Evolutionary conservation across 2,113 vertebrate species (phyloP).

Genomic region (Sterna hirundo): DNA sequence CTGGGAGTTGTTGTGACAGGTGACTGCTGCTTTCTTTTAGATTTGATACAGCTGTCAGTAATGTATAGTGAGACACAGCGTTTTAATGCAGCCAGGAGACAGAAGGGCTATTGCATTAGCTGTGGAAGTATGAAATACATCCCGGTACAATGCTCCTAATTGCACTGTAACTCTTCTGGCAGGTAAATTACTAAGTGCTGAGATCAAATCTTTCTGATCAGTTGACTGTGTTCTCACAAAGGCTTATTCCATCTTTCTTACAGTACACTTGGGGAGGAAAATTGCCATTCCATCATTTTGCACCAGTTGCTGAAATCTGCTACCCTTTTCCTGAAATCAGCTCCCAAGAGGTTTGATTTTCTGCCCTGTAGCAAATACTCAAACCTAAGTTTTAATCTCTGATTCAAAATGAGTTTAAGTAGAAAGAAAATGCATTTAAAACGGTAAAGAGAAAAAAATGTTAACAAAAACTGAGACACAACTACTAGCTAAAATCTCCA

Average conservation of each 20-base stretch:
- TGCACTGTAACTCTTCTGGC: neutral
- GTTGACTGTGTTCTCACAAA: neutral
- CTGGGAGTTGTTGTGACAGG: conserved; percentile 31
- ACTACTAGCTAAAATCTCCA: neutral
- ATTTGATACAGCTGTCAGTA: conserved; percentile 1
- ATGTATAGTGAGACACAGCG: neutral
- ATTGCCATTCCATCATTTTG: neutral
- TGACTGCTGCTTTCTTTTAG: conserved; percentile 11
- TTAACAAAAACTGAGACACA: neutral
- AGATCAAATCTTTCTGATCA: neutral
- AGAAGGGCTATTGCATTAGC: neutral
- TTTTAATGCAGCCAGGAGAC: neutral
- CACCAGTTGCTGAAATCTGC: neutral
- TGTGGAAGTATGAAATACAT: neutral
- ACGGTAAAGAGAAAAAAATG: neutral
- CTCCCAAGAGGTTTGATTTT: neutral
- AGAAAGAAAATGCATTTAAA: neutral
- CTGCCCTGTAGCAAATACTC: neutral
- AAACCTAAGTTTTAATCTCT: neutral
- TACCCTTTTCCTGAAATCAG: neutral
- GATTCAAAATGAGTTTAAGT: neutral
- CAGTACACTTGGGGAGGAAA: neutral
- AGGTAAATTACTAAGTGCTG: conserved; percentile 3
- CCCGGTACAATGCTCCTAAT: neutral
- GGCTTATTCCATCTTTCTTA: neutral